phyloP scores from a whole-genome alignment of 2,797 vertebrate genomes.

The Orientallactaga sibirica region DNA sequence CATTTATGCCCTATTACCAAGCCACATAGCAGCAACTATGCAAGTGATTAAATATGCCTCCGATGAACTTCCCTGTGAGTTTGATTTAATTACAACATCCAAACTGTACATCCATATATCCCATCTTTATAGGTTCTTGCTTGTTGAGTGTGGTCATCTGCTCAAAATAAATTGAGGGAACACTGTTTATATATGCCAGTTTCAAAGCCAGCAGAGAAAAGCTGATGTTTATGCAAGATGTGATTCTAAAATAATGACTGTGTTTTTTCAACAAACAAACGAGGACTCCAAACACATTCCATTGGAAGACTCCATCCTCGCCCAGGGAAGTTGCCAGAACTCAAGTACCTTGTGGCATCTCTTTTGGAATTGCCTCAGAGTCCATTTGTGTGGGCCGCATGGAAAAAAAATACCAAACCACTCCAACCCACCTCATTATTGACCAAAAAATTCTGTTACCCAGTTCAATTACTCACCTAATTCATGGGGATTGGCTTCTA shows the following conservation, averaged over 20 bases:
- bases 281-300: slow-evolving; percentile 81
- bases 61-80: neutral
- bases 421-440: slow-evolving; percentile 46
- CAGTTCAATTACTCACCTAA: slow-evolving; percentile 71
- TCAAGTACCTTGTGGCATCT: slow-evolving; percentile 70
- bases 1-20: slow-evolving; percentile 56
- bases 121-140: slow-evolving; percentile 60
- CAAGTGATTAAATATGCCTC: slow-evolving; percentile 28
- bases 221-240: slow-evolving; percentile 79
- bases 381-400: slow-evolving; percentile 75
- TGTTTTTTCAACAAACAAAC: slow-evolving; percentile 82
- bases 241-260: slow-evolving; percentile 82
- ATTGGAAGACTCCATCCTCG: slow-evolving; percentile 58
- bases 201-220: slow-evolving; percentile 77
- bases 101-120: slow-evolving; percentile 26
- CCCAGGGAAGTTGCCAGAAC: slow-evolving; percentile 55
- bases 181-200: slow-evolving; percentile 70
- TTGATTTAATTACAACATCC: slow-evolving; percentile 40
- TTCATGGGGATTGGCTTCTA: slow-evolving; percentile 60
- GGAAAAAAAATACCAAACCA: slow-evolving; percentile 76
- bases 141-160: slow-evolving; percentile 74
- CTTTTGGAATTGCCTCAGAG: slow-evolving; percentile 71
- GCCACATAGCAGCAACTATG: neutral
- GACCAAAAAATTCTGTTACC: slow-evolving; percentile 75
- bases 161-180: slow-evolving; percentile 80